Evolutionary conservation across 1,140 invertebrate genomes (phyloP), one percentile per base, ranked within the genome.

Genomic region (Agrypnia vestita): DNA sequence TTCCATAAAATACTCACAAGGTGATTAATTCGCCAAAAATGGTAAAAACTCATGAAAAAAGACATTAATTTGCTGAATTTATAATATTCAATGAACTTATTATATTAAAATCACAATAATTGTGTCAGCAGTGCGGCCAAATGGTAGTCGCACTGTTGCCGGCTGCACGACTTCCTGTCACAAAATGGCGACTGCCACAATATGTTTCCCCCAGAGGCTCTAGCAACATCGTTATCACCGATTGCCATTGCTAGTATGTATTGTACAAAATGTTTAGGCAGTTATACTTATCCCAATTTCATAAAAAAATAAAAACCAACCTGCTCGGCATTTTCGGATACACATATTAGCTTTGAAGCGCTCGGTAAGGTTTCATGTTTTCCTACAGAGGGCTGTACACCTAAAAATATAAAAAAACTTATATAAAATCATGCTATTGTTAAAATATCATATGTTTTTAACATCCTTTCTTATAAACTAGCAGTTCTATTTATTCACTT

Each of bases 311-410:
- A 25, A 35, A 64, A 64, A 19, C 61, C 13, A 13, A 71, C 67
- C 67, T 71, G 67, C 13, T 21, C 15, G 12, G 15, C 15, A 71
- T 49, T 71, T 71, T 71, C 67, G 9, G 71, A 74, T 43, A 74
- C 21, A n/a, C 15, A 35, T n/a, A 74, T 6, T 12, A 74, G 53
- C 43, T 56, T 74, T 17, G 71, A 74, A 17, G 71, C 71, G 4
- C n/a, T 43, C 25, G n/a, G 25, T 56, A 74, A 55, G 56, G 25
- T 35, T 74, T 25, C 25, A 19, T 74, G 25, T 74, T 74, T 19
- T 3, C 51, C 71, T 43, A 11, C 71, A 44, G 71, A 15, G n/a
- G 56, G 21, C 4, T 13, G 13, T 8, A 44, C 19, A 10, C 56
- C 71, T 74, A 25, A n/a, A 74, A 53, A 73, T 43, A 44, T 0